Base-by-base conservation (phyloP, 2,797 vertebrate genomes). In the Alca torda region DNA sequence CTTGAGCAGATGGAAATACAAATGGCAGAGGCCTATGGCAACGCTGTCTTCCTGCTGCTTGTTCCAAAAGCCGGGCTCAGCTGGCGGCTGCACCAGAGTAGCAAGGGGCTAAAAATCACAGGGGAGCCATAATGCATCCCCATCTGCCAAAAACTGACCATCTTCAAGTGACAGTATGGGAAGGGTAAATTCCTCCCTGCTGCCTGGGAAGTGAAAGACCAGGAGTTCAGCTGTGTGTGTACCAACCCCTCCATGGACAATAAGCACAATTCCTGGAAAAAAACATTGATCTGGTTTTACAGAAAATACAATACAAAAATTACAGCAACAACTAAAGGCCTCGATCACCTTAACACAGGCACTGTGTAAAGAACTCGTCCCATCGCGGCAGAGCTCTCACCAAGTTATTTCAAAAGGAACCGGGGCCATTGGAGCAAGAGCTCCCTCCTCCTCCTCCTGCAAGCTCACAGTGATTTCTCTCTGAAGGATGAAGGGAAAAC, bases 351-450 rank as follows among this genome's bases (percentile, higher is more conserved):
- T 41, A 37, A 7, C 3, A 6, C 19, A 20, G 41, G 41, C 53
- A 43, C 3, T 0, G 13, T 0, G 6, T 14, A 10, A 24, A 46
- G 73, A 46, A 10, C 45, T 15, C 1, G 0, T 61, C 60, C 45
- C 35, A 4, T 35, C 37, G 43, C 56, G 1, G 0, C 16, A 3
- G 30, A 7, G 50, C 41, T 23, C 75, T n/a, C 3, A 0, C 23
- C 18, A 9, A 7, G 24, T 24, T 16, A 15, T 16, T 50, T 18
- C 60, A 20, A 9, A 37, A 46, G 7, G 3, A 61, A 13, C 15
- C 1, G 31, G 46, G 51, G 48, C 43, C 0, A 0, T 0, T 4
- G 31, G 39, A 60, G 16, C 30, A 59, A 6, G 33, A 56, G 54
- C 67, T 56, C 53, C 0, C n/a, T 25, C 24, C 59, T 64, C 41